Evolutionary conservation across 1,140 invertebrate species (phyloP).

Genomic region (Trigoniulus corallinus): DNA sequence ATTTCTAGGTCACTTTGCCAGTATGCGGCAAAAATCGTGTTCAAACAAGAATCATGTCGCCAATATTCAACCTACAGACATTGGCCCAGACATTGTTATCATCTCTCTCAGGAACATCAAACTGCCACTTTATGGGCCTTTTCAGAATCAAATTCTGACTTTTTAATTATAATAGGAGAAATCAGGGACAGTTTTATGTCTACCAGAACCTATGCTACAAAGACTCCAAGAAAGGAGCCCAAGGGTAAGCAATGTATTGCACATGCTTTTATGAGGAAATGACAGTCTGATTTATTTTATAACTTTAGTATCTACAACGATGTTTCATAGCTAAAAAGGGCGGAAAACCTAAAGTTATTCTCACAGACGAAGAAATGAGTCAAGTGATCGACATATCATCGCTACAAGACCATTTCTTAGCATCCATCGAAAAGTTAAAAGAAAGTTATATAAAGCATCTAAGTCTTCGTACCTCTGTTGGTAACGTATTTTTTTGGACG

Average conservation of each 20-base stretch:
- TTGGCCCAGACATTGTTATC: no score
- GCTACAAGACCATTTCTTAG: slow-evolving; percentile 44
- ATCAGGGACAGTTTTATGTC: no score
- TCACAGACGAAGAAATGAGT: slow-evolving; percentile 46
- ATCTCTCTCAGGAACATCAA: no score
- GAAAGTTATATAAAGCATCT: slow-evolving; percentile 62
- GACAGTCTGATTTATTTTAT: neutral
- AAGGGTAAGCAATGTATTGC: neutral
- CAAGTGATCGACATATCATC: slow-evolving; percentile 50
- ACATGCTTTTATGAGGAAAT: neutral
- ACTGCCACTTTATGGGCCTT: no score
- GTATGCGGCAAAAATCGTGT: no score
- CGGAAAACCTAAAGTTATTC: slow-evolving; percentile 33
- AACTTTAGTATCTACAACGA: no score
- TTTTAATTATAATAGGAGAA: no score
- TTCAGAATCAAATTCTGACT: no score
- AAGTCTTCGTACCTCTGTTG: slow-evolving; percentile 22
- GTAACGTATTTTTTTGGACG: slow-evolving; percentile 40
- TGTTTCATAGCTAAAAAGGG: slow-evolving; percentile 35
- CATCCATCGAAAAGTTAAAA: slow-evolving; percentile 48
- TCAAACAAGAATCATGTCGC: no score
- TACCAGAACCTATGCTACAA: no score
- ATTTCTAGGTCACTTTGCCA: no score
- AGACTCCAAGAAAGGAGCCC: neutral
- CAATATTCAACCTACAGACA: no score